Conservation (phyloP, 2,888 invertebrate genomes). For the Rhagonycha lutea region DNA sequence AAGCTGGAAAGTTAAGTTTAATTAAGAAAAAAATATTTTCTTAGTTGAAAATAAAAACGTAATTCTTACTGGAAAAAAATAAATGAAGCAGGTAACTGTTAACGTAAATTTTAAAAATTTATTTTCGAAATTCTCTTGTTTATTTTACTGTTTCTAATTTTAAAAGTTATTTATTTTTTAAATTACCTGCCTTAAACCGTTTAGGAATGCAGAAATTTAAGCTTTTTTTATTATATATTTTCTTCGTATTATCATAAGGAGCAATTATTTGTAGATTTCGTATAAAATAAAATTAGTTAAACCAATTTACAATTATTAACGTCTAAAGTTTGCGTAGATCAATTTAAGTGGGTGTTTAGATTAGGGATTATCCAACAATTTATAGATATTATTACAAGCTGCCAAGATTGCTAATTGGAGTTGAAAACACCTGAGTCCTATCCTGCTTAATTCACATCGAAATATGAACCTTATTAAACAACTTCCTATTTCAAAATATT, state of each 20-base stretch:
- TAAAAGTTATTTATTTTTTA: slow-evolving; percentile 3
- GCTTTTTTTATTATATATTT: background rate
- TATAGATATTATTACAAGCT: slow-evolving; percentile 51
- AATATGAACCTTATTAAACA: slow-evolving; percentile 29
- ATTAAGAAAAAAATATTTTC: too few relatives aligned
- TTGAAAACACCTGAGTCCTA: slow-evolving; percentile 46
- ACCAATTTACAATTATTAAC: slow-evolving; percentile 36
- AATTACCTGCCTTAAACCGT: background rate
- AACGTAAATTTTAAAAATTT: background rate
- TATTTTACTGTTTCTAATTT: background rate
- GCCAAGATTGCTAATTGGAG: slow-evolving; percentile 49
- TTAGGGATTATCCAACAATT: slow-evolving; percentile 53
- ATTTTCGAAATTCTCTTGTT: background rate
- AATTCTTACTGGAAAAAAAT: too few relatives aligned
- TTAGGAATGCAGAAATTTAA: background rate
- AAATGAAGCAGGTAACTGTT: background rate
- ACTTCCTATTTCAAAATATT: slow-evolving; percentile 20
- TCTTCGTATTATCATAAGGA: background rate
- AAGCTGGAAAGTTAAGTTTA: too few relatives aligned
- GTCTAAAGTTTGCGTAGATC: slow-evolving; percentile 48
- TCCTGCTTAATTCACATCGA: slow-evolving; percentile 35
- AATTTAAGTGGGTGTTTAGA: slow-evolving; percentile 53
- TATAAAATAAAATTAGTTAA: slow-evolving; percentile 14
- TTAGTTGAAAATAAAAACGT: too few relatives aligned
- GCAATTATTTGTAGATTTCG: background rate